Conservation (phyloP, 1,140 invertebrate species). For the Papilio polytes region DNA sequence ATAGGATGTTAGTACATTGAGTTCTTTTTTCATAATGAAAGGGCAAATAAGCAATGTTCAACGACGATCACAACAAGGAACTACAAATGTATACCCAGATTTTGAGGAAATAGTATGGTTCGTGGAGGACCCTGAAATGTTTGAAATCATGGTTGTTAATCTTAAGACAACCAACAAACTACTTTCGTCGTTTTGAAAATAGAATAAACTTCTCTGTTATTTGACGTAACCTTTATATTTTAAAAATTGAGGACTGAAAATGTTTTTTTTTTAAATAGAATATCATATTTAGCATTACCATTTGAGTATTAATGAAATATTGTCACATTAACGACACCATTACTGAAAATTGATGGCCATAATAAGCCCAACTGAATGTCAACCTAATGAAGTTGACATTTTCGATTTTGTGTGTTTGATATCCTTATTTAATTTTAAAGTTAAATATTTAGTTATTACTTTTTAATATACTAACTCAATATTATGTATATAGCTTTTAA, state of each 20-base stretch:
- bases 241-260: too few species aligned
- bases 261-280: not conserved
- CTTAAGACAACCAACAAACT: not conserved
- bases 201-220: too few species aligned
- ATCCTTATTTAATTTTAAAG: not conserved
- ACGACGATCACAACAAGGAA: too few species aligned
- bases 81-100: too few species aligned
- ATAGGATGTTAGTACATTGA: not conserved
- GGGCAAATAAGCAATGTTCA: too few species aligned
- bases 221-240: too few species aligned
- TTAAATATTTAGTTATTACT: not conserved
- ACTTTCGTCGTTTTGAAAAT: not conserved
- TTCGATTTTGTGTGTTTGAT: not conserved
- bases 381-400: slow-evolving; percentile 1
- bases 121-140: too few species aligned
- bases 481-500: too few species aligned
- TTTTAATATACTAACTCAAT: not conserved
- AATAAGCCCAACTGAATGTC: not conserved
- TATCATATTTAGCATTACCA: not conserved
- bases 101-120: too few species aligned
- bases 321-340: slow-evolving; percentile 14
- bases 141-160: too few species aligned
- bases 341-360: slow-evolving; percentile 9
- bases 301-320: not conserved
- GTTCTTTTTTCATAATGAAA: not conserved